Evolutionary conservation across 2,113 vertebrate species (phyloP).

Genomic region (Pardalotus punctatus): DNA sequence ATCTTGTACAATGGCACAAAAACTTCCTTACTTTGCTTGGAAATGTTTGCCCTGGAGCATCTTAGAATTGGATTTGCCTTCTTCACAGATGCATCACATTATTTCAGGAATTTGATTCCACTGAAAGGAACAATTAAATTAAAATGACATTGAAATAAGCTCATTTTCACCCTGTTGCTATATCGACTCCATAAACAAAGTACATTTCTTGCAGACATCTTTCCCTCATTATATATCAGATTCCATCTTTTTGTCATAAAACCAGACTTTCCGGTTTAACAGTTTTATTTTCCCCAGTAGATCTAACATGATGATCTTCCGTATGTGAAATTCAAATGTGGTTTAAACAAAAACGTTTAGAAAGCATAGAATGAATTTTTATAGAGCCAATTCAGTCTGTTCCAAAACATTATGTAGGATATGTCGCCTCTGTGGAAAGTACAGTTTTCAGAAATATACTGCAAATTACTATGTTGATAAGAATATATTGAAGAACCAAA

Average conservation of each 20-base stretch:
- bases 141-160: slow-evolving; percentile 43
- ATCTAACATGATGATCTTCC: slow-evolving; percentile 1
- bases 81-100: slow-evolving; percentile 33
- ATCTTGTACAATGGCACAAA: background rate
- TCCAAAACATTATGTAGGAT: background rate
- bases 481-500: background rate
- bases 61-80: slow-evolving; percentile 29
- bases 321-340: slow-evolving; percentile 52
- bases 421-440: background rate
- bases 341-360: slow-evolving; percentile 33
- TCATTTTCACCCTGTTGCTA: background rate
- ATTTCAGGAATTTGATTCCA: slow-evolving; percentile 36
- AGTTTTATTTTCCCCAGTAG: slow-evolving; percentile 48
- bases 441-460: background rate
- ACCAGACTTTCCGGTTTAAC: background rate
- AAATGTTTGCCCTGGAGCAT: slow-evolving; percentile 21
- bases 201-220: background rate
- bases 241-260: background rate
- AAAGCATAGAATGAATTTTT: slow-evolving; percentile 27
- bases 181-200: background rate
- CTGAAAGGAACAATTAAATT: slow-evolving; percentile 41
- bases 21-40: background rate
- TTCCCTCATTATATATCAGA: slow-evolving; percentile 15
- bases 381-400: slow-evolving; percentile 9
- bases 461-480: background rate